Conservation (phyloP, 2,797 vertebrate species). For the Benthosema pterotum region DNA sequence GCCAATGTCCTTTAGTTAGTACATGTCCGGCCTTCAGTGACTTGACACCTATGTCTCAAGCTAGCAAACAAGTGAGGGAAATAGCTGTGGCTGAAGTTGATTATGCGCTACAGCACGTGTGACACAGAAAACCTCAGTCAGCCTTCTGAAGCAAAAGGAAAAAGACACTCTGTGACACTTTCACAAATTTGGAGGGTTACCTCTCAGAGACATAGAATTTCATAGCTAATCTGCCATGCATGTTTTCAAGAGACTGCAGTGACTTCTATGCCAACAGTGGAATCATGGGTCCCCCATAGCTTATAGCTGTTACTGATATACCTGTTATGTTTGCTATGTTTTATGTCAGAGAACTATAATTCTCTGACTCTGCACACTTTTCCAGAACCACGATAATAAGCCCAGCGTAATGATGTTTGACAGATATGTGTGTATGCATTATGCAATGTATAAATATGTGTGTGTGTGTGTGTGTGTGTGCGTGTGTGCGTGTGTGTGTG, state of each 20-base stretch:
- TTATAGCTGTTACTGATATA: too few species aligned
- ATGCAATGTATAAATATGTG: too few species aligned
- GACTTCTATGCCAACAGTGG: slow-evolving; percentile 31
- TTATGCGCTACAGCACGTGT: slow-evolving; percentile 92
- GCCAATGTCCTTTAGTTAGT: slow-evolving; percentile 89
- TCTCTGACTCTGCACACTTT: too few species aligned
- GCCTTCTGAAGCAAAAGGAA: slow-evolving; percentile 78
- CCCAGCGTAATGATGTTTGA: too few species aligned
- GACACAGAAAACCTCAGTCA: slow-evolving; percentile 74
- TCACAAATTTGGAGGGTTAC: slow-evolving; percentile 83
- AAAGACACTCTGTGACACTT: slow-evolving; percentile 71
- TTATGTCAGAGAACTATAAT: too few species aligned
- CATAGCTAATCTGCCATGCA: slow-evolving; percentile 45
- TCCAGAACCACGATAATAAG: too few species aligned
- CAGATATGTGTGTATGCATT: too few species aligned
- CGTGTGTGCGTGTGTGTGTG: too few species aligned
- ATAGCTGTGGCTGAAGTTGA: slow-evolving; percentile 91
- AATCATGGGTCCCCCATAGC: too few species aligned
- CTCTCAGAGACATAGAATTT: slow-evolving; percentile 57
- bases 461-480: too few species aligned
- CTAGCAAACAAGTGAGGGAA: slow-evolving; percentile 83
- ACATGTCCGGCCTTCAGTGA: slow-evolving; percentile 84
- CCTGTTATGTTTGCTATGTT: too few species aligned
- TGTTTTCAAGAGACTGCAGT: slow-evolving; percentile 33
- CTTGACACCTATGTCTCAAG: slow-evolving; percentile 85